These are phyloP conservation scores for Conchocele bisecta DNA, from an alignment of 2,888 invertebrate species.

Conservation along the genomic window DNA sequence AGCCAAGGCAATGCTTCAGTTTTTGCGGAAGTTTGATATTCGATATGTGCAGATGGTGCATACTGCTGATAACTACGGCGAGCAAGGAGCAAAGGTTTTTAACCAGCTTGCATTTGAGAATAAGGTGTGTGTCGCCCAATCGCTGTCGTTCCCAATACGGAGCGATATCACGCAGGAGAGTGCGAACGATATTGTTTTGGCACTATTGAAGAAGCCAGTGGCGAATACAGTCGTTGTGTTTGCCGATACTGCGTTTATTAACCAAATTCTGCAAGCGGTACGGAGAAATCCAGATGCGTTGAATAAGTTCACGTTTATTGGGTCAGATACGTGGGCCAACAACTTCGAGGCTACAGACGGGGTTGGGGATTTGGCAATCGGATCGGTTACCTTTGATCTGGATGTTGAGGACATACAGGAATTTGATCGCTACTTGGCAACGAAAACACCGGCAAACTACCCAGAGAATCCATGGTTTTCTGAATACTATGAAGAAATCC, in stretches of 20 bases:
- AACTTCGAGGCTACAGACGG: constrained; percentile 62
- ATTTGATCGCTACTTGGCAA: constrained; percentile 74
- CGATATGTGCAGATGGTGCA: constrained; percentile 81
- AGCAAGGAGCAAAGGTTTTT: constrained; percentile 65
- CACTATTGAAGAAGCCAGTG: constrained; percentile 70
- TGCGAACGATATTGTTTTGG: constrained; percentile 68
- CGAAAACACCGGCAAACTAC: constrained; percentile 72
- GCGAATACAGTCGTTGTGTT: constrained; percentile 78
- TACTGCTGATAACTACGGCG: constrained; percentile 71
- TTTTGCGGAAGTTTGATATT: constrained; percentile 80
- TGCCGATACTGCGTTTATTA: constrained; percentile 68
- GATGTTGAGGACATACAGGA: constrained; percentile 68
- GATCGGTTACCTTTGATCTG: constrained; percentile 69
- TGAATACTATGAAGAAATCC: constrained; percentile 82
- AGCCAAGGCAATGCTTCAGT: constrained; percentile 77
- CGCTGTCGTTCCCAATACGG: constrained; percentile 67
- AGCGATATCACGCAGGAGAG: constrained; percentile 65
- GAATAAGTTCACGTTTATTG: constrained; percentile 70
- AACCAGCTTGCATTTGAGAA: constrained; percentile 51
- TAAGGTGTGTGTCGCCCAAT: constrained; percentile 76
- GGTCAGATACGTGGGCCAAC: constrained; percentile 75
- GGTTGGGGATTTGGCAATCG: constrained; percentile 59
- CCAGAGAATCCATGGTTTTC: constrained; percentile 83
- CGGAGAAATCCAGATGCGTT: constrained; percentile 58
- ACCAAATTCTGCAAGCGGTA: constrained; percentile 70